phyloP scores from a whole-genome alignment of 2,113 vertebrate genomes.

The Sigmodon hispidus region DNA sequence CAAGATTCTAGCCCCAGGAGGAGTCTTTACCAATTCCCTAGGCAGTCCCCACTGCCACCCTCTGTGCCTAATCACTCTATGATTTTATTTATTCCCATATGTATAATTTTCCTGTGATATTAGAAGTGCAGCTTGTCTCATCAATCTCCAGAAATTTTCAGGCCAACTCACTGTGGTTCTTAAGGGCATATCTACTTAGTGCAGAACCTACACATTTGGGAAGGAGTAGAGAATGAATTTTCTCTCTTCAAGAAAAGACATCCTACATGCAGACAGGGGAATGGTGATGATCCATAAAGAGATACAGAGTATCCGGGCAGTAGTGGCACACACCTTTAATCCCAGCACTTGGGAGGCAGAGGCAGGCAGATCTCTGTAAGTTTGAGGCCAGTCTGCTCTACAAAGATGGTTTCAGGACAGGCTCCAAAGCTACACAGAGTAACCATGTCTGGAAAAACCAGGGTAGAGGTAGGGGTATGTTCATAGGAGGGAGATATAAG shows the following conservation, averaged over 20 bases:
- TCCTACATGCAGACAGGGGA: background rate
- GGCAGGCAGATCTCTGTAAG: too few species aligned
- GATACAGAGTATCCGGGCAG: rapidly evolving
- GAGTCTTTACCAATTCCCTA: background rate
- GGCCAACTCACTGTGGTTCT: background rate
- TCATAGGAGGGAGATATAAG: background rate
- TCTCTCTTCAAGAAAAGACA: constrained; percentile 6
- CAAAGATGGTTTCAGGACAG: too few species aligned
- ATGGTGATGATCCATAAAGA: background rate
- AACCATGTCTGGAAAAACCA: too few species aligned
- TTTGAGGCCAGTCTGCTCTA: too few species aligned
- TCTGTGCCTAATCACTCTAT: background rate
- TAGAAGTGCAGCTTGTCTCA: background rate
- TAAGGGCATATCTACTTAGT: background rate
- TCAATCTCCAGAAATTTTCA: background rate
- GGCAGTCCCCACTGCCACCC: background rate
- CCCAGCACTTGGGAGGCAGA: too few species aligned
- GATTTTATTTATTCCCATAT: background rate
- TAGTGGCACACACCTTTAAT: too few species aligned
- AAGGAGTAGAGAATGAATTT: background rate
- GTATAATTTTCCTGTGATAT: background rate
- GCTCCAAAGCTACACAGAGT: too few species aligned
- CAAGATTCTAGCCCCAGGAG: background rate
- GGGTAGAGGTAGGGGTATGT: too few species aligned
- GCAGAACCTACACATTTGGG: too few species aligned